These are phyloP conservation scores for Corydoras sp. DNA, from an alignment of 2,113 vertebrate species.

Conservation along the genomic window DNA sequence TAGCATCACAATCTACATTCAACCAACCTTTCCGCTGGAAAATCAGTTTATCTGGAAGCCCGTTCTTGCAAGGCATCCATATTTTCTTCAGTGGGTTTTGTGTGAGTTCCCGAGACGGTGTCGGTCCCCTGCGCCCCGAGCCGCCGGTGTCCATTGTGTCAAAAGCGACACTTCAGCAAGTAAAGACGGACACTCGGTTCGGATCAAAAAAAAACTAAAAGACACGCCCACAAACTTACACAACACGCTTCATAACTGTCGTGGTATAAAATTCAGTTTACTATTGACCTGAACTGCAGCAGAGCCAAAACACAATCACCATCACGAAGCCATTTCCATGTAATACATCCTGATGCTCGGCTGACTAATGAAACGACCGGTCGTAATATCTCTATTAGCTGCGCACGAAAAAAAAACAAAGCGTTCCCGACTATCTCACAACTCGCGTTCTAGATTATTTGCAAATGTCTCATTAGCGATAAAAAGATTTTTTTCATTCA, in stretches of 20 bases:
- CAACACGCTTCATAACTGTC: background rate
- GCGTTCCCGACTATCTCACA: no score
- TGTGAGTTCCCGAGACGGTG: constrained; percentile 75
- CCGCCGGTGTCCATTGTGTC: constrained; percentile 45
- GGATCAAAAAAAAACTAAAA: no score
- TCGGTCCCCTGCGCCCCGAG: constrained; percentile 36
- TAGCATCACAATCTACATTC: constrained; percentile 44
- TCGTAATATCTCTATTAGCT: constrained; percentile 25
- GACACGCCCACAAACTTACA: no score
- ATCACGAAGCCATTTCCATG: background rate
- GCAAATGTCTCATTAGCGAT: no score
- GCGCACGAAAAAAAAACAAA: background rate
- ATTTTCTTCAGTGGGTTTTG: constrained; percentile 90
- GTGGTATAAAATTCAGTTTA: no score
- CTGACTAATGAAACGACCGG: background rate
- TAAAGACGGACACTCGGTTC: no score
- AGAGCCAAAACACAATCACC: no score
- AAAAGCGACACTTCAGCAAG: no score
- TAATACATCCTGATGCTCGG: background rate
- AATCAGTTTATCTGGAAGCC: constrained; percentile 76
- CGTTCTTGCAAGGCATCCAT: constrained; percentile 87
- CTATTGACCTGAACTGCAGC: no score
- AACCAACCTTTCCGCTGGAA: constrained; percentile 76
- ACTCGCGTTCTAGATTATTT: background rate
- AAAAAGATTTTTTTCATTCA: no score